These are phyloP conservation scores for Silurus asotus DNA, from an alignment of 2,113 vertebrate species.

Conservation along the genomic window DNA sequence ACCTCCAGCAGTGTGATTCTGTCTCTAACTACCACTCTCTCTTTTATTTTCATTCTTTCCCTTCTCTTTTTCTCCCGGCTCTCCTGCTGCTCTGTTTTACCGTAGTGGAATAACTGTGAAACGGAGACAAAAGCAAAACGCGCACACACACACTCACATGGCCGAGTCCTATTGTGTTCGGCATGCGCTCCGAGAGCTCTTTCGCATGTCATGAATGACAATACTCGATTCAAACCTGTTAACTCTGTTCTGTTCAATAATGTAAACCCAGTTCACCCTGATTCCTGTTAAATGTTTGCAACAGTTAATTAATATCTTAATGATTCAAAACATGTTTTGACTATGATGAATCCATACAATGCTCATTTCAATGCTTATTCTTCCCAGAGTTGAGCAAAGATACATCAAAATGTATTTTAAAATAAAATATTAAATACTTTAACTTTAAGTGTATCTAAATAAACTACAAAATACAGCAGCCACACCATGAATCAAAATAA, in stretches of 20 bases:
- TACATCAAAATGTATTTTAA: no score
- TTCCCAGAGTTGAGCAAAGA: no score
- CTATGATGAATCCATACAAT: not conserved
- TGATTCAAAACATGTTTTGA: not conserved
- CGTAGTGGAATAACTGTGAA: conserved; percentile 45
- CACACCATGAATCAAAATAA: no score
- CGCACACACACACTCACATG: conserved; percentile 28
- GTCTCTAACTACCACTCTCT: conserved; percentile 47
- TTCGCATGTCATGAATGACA: conserved; percentile 30
- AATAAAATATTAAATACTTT: no score
- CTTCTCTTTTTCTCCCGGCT: conserved; percentile 10
- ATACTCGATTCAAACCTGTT: conserved; percentile 2
- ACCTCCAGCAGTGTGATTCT: conserved; percentile 29
- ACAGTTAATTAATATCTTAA: not conserved
- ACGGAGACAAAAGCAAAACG: conserved; percentile 39
- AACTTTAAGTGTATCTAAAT: no score
- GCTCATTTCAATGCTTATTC: not conserved
- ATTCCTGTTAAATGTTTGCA: not conserved
- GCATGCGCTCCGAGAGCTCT: conserved; percentile 8
- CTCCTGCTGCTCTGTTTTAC: conserved; percentile 41
- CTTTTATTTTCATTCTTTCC: conserved; percentile 29
- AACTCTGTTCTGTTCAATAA: not conserved
- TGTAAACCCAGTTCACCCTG: not conserved
- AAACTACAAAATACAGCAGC: no score
- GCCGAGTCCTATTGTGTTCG: conserved; percentile 26